Base-by-base conservation (phyloP, 2,113 vertebrate species). In the Forbesichthys agassizii region DNA sequence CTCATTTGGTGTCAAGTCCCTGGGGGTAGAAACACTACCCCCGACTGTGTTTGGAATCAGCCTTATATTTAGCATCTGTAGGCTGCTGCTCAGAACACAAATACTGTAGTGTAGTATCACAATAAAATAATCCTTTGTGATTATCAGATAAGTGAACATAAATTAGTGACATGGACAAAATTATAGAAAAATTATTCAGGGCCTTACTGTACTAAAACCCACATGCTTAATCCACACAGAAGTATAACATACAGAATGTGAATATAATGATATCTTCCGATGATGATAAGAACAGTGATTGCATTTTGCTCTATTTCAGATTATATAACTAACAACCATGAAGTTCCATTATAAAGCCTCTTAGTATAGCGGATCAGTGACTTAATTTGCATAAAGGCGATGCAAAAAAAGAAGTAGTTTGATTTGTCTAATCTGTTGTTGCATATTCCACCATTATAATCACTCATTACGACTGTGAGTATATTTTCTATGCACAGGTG, bases 391-490 rank as follows among this genome's bases (percentile, higher is more conserved):
- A 93, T 93, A 69, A 74, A 87, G 85, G 74, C 85, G 67, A 85
- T 87, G 80, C 86, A 78, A 85, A 81, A 88, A 27, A 75, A 72
- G 78, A 74, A 90, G 91, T 87, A 74, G 85, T 89, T 86, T 89
- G 88, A 89, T 90, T 89, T 85, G 81, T 88, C 88, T 92, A 92
- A 93, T 93, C 91, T 93, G 89, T 90, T 88, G 88, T 91, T 91
- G 86, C 84, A 90, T 91, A 91, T 92, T 90, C 88, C 84, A 88
- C 90, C 81, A 81, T 79, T 78, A 77, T 79, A 84, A 89, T 86
- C 82, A 80, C 80, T 71, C 77, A 83, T 81, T 78, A 64, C 77
- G 77, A 55, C 66, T 66, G 57, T 61, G 64, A n/a, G 48, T 65
- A 60, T 72, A 65, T 63, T 66, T 70, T 36, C 48, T 18, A 10